These are phyloP conservation scores for Chrysotoxum bicinctum DNA, from an alignment of 2,888 invertebrate genomes.

Conservation along the genomic window DNA sequence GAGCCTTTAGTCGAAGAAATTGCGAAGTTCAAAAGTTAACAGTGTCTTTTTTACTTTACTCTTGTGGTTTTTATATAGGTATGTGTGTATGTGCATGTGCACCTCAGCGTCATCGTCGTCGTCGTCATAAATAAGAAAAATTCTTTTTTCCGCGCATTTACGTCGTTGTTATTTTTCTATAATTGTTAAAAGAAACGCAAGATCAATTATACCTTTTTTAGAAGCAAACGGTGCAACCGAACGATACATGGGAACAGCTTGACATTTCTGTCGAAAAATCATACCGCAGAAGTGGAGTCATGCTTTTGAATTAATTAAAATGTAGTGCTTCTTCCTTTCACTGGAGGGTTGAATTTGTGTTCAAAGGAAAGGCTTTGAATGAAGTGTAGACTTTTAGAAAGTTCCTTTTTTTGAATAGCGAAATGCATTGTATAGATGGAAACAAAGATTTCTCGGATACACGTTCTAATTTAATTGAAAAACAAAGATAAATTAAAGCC, in stretches of 20 bases:
- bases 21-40: conserved; percentile 13
- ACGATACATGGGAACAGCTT: not conserved
- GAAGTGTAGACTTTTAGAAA: too few relatives aligned
- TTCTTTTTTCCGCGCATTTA: not conserved
- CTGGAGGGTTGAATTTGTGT: not conserved
- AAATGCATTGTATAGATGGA: too few relatives aligned
- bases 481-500: too few relatives aligned
- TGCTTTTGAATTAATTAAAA: not conserved
- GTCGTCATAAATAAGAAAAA: not conserved
- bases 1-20: not conserved
- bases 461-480: too few relatives aligned
- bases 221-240: not conserved
- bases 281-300: not conserved
- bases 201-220: not conserved
- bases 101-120: not conserved
- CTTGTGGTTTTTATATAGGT: not conserved
- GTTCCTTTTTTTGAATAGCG: too few relatives aligned
- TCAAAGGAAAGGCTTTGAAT: too few relatives aligned
- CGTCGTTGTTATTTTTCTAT: not conserved
- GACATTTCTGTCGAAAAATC: conserved; percentile 6
- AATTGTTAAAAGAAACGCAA: not conserved
- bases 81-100: too few relatives aligned
- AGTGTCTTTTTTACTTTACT: not conserved
- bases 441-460: too few relatives aligned
- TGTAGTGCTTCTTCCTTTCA: not conserved